These are phyloP conservation scores for Oceanodroma tethys DNA, from an alignment of 2,113 vertebrate species.

Conservation along the genomic window DNA sequence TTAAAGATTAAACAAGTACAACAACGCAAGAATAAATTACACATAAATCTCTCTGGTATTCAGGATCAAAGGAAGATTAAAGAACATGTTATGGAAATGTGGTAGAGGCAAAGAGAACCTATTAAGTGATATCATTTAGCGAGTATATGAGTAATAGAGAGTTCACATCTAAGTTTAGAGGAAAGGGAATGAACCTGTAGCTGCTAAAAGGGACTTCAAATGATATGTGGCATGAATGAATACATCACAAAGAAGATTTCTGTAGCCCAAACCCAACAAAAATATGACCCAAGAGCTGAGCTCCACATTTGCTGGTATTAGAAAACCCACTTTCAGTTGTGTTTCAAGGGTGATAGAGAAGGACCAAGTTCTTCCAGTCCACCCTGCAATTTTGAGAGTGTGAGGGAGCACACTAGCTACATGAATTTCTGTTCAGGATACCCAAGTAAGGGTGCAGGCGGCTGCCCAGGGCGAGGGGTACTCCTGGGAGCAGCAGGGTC, in stretches of 20 bases:
- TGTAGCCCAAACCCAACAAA: background rate
- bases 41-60: constrained; percentile 63
- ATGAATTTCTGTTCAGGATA: background rate
- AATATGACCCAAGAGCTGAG: background rate
- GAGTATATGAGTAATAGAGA: background rate
- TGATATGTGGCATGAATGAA: background rate
- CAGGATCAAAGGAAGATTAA: constrained; percentile 70
- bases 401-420: background rate
- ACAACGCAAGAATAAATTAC: constrained; percentile 66
- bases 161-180: constrained; percentile 9
- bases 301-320: background rate
- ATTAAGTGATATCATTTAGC: constrained; percentile 47
- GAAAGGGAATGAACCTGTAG: background rate
- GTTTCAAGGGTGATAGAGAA: background rate
- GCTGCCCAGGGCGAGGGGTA: background rate
- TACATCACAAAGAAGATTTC: background rate
- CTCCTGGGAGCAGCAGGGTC: background rate
- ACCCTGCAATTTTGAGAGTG: background rate
- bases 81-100: constrained; percentile 65
- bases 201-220: background rate
- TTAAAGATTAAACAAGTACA: constrained; percentile 68
- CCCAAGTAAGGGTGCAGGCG: background rate
- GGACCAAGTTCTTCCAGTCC: background rate
- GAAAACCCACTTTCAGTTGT: background rate
- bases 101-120: constrained; percentile 30